phyloP scores from a whole-genome alignment of 2,888 invertebrate species.

The Gastrophysa polygoni region DNA sequence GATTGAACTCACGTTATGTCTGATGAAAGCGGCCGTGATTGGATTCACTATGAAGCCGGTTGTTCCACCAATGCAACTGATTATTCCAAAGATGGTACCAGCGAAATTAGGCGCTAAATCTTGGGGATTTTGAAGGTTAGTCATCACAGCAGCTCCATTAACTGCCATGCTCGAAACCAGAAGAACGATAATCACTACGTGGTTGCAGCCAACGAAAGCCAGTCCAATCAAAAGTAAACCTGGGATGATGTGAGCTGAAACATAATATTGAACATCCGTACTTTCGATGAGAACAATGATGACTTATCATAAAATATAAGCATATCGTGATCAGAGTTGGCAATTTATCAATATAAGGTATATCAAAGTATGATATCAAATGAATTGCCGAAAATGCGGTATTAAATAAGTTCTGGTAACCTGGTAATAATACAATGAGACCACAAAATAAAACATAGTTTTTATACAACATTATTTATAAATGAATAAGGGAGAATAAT shows the following conservation, averaged over 20 bases:
- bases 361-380: no score
- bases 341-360: no score
- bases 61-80: slow-evolving; percentile 44
- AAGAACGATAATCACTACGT: slow-evolving; percentile 35
- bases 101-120: slow-evolving; percentile 49
- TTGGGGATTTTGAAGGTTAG: slow-evolving; percentile 45
- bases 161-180: slow-evolving; percentile 41
- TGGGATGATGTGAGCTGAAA: slow-evolving; percentile 60
- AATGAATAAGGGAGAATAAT: no score
- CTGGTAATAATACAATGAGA: no score
- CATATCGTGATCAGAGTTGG: no score
- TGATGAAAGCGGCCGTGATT: slow-evolving; percentile 37
- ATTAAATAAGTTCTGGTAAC: no score
- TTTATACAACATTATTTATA: no score
- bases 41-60: slow-evolving; percentile 46
- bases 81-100: slow-evolving; percentile 46
- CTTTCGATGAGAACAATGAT: no score
- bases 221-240: slow-evolving; percentile 57
- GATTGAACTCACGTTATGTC: slow-evolving; percentile 37
- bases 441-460: no score
- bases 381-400: no score
- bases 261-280: no score
- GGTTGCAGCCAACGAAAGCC: slow-evolving; percentile 37
- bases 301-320: no score
- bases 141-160: slow-evolving; percentile 47